phyloP scores from a whole-genome alignment of 2,797 vertebrate species.

The Bucorvus abyssinicus region DNA sequence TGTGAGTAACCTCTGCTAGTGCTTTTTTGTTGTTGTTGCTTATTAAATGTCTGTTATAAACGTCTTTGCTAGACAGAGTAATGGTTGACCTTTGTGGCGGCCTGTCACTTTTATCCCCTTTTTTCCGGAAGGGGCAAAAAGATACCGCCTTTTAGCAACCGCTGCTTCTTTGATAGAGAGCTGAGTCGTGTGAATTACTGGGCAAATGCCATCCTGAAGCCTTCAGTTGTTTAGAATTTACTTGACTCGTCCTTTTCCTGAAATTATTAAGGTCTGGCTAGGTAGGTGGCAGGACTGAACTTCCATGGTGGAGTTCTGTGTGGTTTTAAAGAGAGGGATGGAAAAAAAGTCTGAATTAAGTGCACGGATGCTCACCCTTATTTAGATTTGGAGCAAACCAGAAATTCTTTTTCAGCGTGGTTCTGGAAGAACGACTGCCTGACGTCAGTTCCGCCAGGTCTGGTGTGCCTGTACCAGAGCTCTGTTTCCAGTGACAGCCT shows the following conservation, averaged over 20 bases:
- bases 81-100: background rate
- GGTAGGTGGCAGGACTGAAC: background rate
- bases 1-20: background rate
- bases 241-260: background rate
- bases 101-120: background rate
- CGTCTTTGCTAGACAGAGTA: background rate
- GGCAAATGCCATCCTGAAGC: background rate
- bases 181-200: background rate
- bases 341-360: background rate
- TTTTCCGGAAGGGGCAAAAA: background rate
- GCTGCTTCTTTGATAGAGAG: background rate
- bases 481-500: background rate
- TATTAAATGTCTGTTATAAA: background rate
- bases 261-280: background rate
- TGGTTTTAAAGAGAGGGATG: background rate
- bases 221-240: background rate
- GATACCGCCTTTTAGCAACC: background rate
- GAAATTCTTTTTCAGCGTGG: background rate
- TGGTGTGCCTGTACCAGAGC: background rate
- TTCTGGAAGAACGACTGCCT: too few relatives aligned
- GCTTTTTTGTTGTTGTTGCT: background rate
- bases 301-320: background rate
- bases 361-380: background rate
- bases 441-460: background rate
- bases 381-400: background rate